These are phyloP conservation scores for Diorhabda elongata DNA, from an alignment of 1,140 invertebrate genomes.

Conservation along the genomic window DNA sequence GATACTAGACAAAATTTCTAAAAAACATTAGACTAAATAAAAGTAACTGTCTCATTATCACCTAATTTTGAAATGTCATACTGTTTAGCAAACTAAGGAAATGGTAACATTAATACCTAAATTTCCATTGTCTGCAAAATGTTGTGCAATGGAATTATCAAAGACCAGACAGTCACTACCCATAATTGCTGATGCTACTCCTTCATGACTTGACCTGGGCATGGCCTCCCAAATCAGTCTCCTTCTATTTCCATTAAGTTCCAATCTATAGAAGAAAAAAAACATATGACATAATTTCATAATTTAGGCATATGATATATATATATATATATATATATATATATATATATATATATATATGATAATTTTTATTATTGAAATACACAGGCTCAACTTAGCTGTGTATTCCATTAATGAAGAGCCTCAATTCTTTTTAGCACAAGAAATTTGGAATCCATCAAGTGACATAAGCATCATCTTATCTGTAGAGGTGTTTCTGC, in stretches of 20 bases:
- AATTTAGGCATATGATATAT: no score
- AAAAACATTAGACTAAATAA: no score
- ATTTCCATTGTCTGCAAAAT: constrained; percentile 99
- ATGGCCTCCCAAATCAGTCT: constrained; percentile 98
- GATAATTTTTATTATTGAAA: no score
- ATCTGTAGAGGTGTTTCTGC: no score
- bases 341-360: no score
- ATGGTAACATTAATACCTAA: constrained; percentile 99
- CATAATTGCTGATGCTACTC: constrained; percentile 95
- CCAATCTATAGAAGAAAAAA: constrained; percentile 61
- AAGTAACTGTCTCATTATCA: not conserved
- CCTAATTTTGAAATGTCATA: not conserved
- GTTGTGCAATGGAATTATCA: constrained; percentile 95
- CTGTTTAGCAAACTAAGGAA: constrained; percentile 66
- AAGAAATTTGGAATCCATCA: no score
- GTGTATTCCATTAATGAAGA: no score
- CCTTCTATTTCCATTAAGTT: constrained; percentile 90
- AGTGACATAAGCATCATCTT: no score
- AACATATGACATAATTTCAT: not conserved
- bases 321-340: no score
- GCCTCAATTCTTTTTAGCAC: no score
- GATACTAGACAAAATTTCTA: no score
- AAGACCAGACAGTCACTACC: constrained; percentile 99
- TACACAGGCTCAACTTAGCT: no score
- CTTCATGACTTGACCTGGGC: constrained; percentile 97